Conservation (phyloP, 2,797 vertebrate genomes). For the Luscinia luscinia region DNA sequence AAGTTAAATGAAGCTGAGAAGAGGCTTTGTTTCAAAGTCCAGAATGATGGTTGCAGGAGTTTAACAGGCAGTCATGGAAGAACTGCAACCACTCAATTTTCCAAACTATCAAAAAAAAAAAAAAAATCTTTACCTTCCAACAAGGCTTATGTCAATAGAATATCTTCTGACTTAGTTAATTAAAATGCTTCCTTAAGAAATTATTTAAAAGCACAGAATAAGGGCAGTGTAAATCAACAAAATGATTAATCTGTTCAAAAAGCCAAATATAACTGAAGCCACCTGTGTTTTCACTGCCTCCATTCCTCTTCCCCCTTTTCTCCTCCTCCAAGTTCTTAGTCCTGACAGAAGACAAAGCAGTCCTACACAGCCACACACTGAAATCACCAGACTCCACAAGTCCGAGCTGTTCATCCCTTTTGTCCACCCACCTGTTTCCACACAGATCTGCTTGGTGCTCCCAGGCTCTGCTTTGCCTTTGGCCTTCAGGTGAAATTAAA, state of each 20-base stretch:
- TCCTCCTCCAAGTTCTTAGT: neutral
- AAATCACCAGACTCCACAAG: neutral
- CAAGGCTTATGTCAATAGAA: neutral
- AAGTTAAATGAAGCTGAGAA: neutral
- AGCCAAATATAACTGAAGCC: conserved; percentile 11
- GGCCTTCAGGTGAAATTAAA: neutral
- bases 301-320: neutral
- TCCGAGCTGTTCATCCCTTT: neutral
- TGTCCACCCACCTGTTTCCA: neutral
- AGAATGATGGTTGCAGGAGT: neutral
- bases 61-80: neutral
- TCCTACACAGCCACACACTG: neutral
- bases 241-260: conserved; percentile 4
- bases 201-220: neutral
- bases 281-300: neutral
- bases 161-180: neutral
- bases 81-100: neutral
- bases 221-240: neutral
- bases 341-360: neutral
- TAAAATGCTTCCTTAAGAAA: neutral
- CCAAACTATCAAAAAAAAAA: neutral
- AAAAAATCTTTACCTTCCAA: neutral
- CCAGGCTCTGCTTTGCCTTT: neutral
- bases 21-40: neutral
- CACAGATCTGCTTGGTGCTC: neutral